Base-by-base conservation (phyloP, 2,797 vertebrate species). In the Thalassophryne amazonica region DNA sequence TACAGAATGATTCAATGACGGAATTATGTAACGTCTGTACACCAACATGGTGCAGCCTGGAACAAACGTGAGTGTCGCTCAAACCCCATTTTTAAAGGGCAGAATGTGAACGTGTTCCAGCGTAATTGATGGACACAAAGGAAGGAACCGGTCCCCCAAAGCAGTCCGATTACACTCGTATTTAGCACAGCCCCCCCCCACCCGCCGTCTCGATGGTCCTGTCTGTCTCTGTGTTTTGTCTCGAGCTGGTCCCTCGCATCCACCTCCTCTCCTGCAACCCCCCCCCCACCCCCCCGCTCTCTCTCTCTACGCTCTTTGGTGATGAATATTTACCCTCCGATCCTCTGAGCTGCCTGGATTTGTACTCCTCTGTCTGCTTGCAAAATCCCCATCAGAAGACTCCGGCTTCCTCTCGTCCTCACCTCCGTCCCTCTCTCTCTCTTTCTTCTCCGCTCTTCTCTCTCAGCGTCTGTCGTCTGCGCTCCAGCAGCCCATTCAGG, bases 281-380 rank as follows among this genome's bases (percentile, higher is more conserved):
- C 43, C 21, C 19, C 28, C 25, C 1, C 47, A 22, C 10, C 18
- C 27, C 24, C 19, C 35, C 21, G 18, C 12, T 21, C 40, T 15
- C 27, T 20, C 23, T 7, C 47, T 80, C 78, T 70, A 56, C 57
- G 70, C 54, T 60, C 45, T 60, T 46, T 48, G 51, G 68, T 83
- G 70, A 83, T 82, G 80, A 81, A 91, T 91, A 92, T 89, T 91
- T 92, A 91, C 90, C 91, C 88, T 86, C 69, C 78, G 73, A 81
- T 84, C 84, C 83, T 85, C 71, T 68, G 65, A 62, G 84, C 85
- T 85, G 75, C 78, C 83, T 86, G 58, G 71, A 69, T 87, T 76
- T 78, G 78, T 84, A 68, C 58, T 87, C 81, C 70, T 69, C 62
- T 71, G 67, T 78, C 78, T 73, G 62, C 70, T 60, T 69, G 74